Percentiles rank a stretch among this genome's conserved stretches.
These are phyloP conservation scores for Toxotes jaculatrix DNA, from an alignment of 2,113 vertebrate species.

Conservation along the genomic window DNA sequence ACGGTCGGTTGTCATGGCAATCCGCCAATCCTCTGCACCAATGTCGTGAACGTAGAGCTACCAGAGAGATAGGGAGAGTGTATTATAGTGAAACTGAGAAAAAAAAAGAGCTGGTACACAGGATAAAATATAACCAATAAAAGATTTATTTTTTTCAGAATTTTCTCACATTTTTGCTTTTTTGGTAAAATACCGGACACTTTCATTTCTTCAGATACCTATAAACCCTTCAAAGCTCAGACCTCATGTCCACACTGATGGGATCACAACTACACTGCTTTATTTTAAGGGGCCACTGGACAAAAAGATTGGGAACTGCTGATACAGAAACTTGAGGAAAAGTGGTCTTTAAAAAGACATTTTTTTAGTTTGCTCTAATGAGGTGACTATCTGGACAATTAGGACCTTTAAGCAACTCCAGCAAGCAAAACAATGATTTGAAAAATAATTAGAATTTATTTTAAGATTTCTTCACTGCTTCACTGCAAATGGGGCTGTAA, in stretches of 20 bases:
- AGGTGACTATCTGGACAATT: no score
- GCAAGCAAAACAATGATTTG: neutral
- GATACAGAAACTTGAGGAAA: neutral
- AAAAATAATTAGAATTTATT: neutral
- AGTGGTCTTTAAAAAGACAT: neutral
- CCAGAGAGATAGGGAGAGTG: neutral
- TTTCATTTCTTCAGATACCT: neutral
- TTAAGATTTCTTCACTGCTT: neutral
- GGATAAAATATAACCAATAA: no score
- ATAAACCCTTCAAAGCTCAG: neutral
- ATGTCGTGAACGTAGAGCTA: conserved; percentile 97
- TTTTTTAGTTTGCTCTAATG: no score
- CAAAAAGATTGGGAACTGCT: neutral
- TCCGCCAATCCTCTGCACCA: conserved; percentile 94
- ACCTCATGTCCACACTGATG: neutral
- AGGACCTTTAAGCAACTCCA: neutral
- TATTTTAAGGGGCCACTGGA: neutral
- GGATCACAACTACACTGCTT: neutral
- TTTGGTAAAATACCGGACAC: neutral
- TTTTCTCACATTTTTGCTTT: neutral
- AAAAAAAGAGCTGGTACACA: neutral
- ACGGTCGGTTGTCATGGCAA: conserved; percentile 93
- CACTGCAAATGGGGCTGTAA: neutral
- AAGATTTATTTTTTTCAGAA: neutral
- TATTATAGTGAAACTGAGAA: neutral